Evolutionary conservation across 92 coral and sea anemone species (phyloP).

Genomic region (Umimayanthus chanpuru): DNA sequence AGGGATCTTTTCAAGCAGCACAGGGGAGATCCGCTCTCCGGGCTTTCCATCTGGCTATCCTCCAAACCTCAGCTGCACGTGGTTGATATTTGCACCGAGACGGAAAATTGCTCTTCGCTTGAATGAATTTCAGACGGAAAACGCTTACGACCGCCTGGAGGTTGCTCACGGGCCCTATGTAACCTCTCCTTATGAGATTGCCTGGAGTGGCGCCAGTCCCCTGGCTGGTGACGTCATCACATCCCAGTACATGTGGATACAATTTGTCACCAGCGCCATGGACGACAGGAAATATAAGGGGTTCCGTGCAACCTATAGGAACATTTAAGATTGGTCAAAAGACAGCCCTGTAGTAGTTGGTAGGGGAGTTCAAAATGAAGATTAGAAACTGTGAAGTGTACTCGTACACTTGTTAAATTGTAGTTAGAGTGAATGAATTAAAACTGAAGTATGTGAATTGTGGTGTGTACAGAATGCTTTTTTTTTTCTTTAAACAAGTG

Average conservation of each 20-base stretch:
- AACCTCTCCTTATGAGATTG: slow-evolving; percentile 74
- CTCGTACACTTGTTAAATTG: neutral
- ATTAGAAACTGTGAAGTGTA: neutral
- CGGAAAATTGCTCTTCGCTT: slow-evolving; percentile 71
- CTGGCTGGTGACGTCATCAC: slow-evolving; percentile 74
- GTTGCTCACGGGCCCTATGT: slow-evolving; percentile 90
- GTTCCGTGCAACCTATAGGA: slow-evolving; percentile 78
- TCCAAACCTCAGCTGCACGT: slow-evolving; percentile 79
- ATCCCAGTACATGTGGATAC: slow-evolving; percentile 86
- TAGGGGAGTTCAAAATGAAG: neutral
- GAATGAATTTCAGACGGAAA: slow-evolving; percentile 82
- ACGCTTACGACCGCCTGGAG: slow-evolving; percentile 86
- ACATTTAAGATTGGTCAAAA: neutral
- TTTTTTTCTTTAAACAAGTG: neutral
- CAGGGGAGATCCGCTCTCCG: slow-evolving; percentile 90
- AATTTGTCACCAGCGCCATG: slow-evolving; percentile 78
- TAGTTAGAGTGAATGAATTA: neutral
- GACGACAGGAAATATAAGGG: slow-evolving; percentile 86
- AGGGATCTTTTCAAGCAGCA: slow-evolving; percentile 71
- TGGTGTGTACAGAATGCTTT: neutral
- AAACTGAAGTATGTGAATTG: neutral
- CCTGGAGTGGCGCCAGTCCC: slow-evolving; percentile 89
- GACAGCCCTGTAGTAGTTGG: neutral
- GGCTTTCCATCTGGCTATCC: slow-evolving; percentile 90
- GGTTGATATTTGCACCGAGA: slow-evolving; percentile 81